Evolutionary conservation across 2,797 vertebrate genomes (phyloP).

Genomic region (Morelia viridis): DNA sequence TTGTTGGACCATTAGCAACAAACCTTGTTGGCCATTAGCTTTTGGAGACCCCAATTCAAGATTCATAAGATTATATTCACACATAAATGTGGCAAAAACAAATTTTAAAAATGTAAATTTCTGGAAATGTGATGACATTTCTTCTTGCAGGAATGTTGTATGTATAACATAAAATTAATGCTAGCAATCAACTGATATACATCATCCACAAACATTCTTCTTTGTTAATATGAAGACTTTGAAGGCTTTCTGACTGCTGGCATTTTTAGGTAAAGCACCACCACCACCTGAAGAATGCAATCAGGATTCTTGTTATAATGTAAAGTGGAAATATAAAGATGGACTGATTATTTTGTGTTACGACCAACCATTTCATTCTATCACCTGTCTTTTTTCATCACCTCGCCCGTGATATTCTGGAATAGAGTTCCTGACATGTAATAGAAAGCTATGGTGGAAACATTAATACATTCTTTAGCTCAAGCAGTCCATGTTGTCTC

Average conservation of each 20-base stretch:
- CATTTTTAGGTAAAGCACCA: slow-evolving; percentile 69
- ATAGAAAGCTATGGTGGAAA: slow-evolving; percentile 71
- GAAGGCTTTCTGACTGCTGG: slow-evolving; percentile 46
- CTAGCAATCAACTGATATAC: neutral
- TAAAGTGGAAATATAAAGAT: slow-evolving; percentile 77
- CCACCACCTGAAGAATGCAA: slow-evolving; percentile 65
- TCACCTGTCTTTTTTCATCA: slow-evolving; percentile 77
- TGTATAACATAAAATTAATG: neutral
- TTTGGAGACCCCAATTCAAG: neutral
- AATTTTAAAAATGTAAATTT: neutral
- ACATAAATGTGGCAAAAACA: neutral
- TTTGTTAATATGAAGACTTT: slow-evolving; percentile 12
- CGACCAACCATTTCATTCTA: slow-evolving; percentile 70
- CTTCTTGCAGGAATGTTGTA: neutral
- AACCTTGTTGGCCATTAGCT: neutral
- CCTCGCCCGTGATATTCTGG: slow-evolving; percentile 63
- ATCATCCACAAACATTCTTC: slow-evolving; percentile 25
- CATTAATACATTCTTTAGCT: slow-evolving; percentile 74
- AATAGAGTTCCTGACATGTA: slow-evolving; percentile 72
- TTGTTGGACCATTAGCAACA: too few relatives aligned
- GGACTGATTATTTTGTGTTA: slow-evolving; percentile 76
- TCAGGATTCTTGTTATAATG: slow-evolving; percentile 71
- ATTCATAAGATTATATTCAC: neutral
- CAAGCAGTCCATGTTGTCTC: slow-evolving; percentile 67
- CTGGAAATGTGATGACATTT: neutral